Evolutionary conservation across 2,113 vertebrate genomes (phyloP).

Genomic region (Dasyprocta punctata): DNA sequence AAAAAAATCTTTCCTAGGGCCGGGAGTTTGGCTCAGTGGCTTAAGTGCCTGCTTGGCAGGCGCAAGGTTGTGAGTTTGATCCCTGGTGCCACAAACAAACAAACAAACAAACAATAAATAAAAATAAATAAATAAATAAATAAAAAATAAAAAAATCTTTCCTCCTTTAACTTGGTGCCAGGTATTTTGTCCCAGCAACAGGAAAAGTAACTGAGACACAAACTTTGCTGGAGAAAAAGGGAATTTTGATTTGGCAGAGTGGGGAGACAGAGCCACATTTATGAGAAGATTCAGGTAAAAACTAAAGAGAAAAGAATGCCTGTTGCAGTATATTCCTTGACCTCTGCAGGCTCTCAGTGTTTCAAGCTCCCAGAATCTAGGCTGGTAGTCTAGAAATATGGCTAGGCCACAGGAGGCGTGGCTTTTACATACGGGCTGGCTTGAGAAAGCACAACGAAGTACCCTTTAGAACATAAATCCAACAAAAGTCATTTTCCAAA

Average conservation of each 20-base stretch:
- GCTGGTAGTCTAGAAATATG: not conserved
- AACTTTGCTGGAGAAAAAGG: not conserved
- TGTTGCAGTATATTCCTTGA: not conserved
- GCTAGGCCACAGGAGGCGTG: not conserved
- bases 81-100: no score
- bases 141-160: no score
- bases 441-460: not conserved
- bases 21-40: no score
- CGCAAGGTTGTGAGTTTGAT: no score
- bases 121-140: no score
- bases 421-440: not conserved
- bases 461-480: not conserved
- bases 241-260: not conserved
- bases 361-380: not conserved
- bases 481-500: conserved; percentile 36
- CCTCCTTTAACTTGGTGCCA: not conserved
- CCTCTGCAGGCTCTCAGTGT: not conserved
- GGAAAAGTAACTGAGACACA: not conserved
- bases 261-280: not conserved
- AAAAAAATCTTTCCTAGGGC: no score
- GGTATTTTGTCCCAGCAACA: not conserved
- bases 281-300: not conserved
- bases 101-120: no score
- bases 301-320: not conserved
- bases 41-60: no score